Percentiles rank a stretch among this genome's conserved stretches.
phyloP scores from a whole-genome alignment of 2,797 vertebrate genomes.

The Monodelphis domestica region DNA sequence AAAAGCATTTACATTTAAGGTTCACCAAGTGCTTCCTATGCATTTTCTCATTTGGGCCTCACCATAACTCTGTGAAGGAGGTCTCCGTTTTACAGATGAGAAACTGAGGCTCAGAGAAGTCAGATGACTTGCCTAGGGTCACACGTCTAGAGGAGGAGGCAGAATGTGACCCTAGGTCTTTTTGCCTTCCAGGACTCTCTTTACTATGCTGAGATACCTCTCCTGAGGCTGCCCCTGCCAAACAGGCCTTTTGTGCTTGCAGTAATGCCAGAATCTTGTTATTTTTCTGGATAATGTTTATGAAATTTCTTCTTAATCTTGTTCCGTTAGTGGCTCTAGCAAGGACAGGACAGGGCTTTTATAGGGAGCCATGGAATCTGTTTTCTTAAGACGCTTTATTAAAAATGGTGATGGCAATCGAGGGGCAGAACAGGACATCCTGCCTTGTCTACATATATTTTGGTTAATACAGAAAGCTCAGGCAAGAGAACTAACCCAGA shows the following conservation, averaged over 20 bases:
- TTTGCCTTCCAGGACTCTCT: neutral
- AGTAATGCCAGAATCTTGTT: slow-evolving; percentile 84
- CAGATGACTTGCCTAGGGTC: neutral
- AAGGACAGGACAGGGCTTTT: neutral
- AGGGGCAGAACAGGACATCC: neutral
- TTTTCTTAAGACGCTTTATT: neutral
- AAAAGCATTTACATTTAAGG: neutral
- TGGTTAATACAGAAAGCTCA: neutral
- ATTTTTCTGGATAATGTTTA: slow-evolving; percentile 88
- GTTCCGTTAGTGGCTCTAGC: slow-evolving; percentile 86
- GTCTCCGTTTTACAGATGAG: neutral
- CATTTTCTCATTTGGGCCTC: neutral
- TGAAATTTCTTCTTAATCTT: slow-evolving; percentile 86
- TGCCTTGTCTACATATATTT: neutral
- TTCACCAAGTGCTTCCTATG: neutral
- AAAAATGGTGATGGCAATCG: neutral
- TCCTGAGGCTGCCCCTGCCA: slow-evolving; percentile 84
- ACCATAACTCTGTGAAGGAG: neutral
- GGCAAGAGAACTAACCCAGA: neutral
- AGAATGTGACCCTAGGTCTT: neutral
- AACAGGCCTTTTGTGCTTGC: slow-evolving; percentile 84
- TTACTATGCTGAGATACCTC: neutral
- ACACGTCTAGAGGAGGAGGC: neutral
- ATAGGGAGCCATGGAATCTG: neutral
- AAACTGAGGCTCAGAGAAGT: neutral